Base-by-base conservation (phyloP, 2,888 invertebrate species). In the Stramonita haemastoma region DNA sequence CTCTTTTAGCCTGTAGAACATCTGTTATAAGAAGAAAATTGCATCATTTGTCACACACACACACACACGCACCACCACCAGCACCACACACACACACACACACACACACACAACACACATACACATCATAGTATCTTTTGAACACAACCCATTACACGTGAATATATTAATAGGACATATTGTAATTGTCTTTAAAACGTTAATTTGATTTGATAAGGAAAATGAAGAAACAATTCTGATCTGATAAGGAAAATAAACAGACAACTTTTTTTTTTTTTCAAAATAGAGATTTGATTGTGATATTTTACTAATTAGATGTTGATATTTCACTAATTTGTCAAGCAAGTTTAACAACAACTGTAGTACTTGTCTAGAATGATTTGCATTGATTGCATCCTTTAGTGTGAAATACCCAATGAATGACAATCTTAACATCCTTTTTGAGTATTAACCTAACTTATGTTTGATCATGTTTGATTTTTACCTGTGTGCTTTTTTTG, bases 401-500 rank as follows among this genome's bases (percentile, higher is more conserved):
- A 46, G 46, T 46, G 46, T 46, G 46, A 46, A 46, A 46, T 8
- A 46, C 46, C 46, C 46, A 46, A 8, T 46, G 46, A 46, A 46
- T 46, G 8, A 46, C 46, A 46, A 46, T 46, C 46, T 46, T 46
- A 46, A 46, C 46, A 46, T 46, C 46, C 46, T 5, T 2, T n/a
- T 46, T 46, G 46, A 46, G 2, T 46, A 46, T 5, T 46, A 46
- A 46, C 46, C 46, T 66, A 66, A 66, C 66, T 26, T 66, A 22
- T 66, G 66, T 66, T 66, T 8, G 11, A 79, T 6, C 46, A 46
- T 83, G 81, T 46, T 36, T 83, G 81, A 83, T 83, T 87, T 56
- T 87, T 73, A 73, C 56, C 87, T 36, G n/a, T 73, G 87, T 73
- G 70, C 56, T 87, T 87, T 46, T n/a, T 73, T 87, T 36, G 36